Base-by-base conservation (phyloP, 2,113 vertebrate genomes). In the Callaeas wilsoni region DNA sequence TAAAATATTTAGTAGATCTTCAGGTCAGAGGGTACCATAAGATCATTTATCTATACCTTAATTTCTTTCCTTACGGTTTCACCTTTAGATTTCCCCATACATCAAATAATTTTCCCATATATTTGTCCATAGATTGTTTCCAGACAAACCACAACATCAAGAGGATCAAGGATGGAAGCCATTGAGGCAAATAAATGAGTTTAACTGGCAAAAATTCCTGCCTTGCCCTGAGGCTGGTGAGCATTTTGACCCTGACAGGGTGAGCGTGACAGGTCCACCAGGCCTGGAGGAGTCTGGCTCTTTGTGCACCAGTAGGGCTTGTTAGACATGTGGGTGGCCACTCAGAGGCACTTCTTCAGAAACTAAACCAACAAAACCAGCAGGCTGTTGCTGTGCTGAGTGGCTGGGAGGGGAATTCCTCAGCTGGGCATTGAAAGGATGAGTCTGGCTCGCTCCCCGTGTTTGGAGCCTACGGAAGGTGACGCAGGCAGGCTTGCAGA, bases 221-320 rank as follows among this genome's bases (percentile, higher is more conserved):
- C 35, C 65, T 90, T 79, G 12, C 41, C 10, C 33, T 1, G 1
- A 53, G 41, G 9, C 25, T 80, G 35, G 27, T 27, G 26, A 65
- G 41, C 57, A 83, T 46, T 29, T 71, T 82, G 62, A 53, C 32
- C 19, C 52, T 23, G 27, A 30, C 27, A 52, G 25, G 4, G 7
- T 20, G 37, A 60, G 10, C 4, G 6, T 22, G 59, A 56, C 35
- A 41, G 2, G 3, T 39, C 49, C 1, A 0, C 13, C 50, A 84
- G 19, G 37, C 22, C 59, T 46, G 37, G 62, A 73, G 67, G 16
- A 41, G 7, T 9, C 19, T 80, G 25, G 52, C 71, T 37, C 26
- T 55, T 12, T 57, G 20, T 1, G 1, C 35, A 23, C 41, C 2
- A 0, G 26, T 3, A 21, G 0, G 1, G n/a, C 22, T 47, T 39